Evolutionary conservation across 2,113 vertebrate species (phyloP).

Genomic region (Hippocampus barbouri): DNA sequence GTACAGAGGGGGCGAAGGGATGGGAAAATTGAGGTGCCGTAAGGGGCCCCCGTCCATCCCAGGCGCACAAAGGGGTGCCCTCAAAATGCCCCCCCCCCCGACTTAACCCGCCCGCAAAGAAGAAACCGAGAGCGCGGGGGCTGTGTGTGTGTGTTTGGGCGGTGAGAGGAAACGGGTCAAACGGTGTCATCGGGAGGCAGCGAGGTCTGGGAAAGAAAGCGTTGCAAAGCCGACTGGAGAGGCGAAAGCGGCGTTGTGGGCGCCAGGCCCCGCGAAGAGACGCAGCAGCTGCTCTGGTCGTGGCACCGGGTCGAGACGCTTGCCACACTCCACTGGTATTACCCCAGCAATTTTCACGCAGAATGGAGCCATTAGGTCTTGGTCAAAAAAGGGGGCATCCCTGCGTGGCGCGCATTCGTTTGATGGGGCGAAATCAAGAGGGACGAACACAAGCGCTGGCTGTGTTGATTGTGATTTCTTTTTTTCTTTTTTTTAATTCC

Average conservation of each 20-base stretch:
- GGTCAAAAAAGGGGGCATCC: slow-evolving; percentile 62
- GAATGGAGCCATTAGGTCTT: slow-evolving; percentile 73
- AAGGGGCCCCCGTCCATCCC: slow-evolving; percentile 51
- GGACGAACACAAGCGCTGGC: slow-evolving; percentile 68
- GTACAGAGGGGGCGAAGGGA: slow-evolving; percentile 29
- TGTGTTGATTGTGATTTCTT: slow-evolving; percentile 73
- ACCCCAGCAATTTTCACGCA: slow-evolving; percentile 71
- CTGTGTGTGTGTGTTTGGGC: too few relatives aligned
- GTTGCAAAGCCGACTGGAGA: slow-evolving; percentile 70
- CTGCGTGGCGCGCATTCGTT: slow-evolving; percentile 71
- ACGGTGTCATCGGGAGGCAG: slow-evolving; percentile 62
- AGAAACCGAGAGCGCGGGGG: slow-evolving; percentile 22
- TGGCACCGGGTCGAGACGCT: slow-evolving; percentile 67
- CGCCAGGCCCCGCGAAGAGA: slow-evolving; percentile 58
- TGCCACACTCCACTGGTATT: slow-evolving; percentile 71
- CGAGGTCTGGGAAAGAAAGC: slow-evolving; percentile 66
- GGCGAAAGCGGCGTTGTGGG: slow-evolving; percentile 54
- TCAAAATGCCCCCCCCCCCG: slow-evolving; percentile 55
- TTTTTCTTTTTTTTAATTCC: slow-evolving; percentile 19
- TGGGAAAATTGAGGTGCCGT: slow-evolving; percentile 54
- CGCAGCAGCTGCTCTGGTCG: slow-evolving; percentile 70
- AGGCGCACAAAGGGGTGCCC: slow-evolving; percentile 66
- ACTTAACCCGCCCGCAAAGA: slow-evolving; percentile 33
- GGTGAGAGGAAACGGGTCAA: slow-evolving; percentile 66
- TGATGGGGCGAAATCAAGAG: slow-evolving; percentile 70